Conservation (phyloP, 2,888 invertebrate genomes). For the Chrysodeixis includens region DNA sequence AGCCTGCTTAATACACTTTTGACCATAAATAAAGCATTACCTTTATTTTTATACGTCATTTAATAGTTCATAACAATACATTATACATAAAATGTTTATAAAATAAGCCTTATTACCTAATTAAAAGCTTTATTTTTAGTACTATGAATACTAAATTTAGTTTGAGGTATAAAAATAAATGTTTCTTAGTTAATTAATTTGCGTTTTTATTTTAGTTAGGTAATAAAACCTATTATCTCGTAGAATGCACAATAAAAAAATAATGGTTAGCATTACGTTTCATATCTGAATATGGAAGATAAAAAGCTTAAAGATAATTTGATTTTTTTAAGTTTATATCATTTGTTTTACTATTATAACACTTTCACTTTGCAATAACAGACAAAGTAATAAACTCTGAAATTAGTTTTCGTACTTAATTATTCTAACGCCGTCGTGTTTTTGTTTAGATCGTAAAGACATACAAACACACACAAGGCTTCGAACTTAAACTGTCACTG, state of each 20-base stretch:
- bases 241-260: neutral
- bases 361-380: neutral
- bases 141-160: slow-evolving; percentile 4
- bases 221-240: slow-evolving; percentile 16
- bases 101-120: slow-evolving; percentile 29
- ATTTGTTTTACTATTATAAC: slow-evolving; percentile 1
- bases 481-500: neutral
- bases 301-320: neutral
- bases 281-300: neutral
- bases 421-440: neutral
- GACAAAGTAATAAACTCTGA: neutral
- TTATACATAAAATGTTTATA: slow-evolving; percentile 30
- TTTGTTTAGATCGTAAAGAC: neutral
- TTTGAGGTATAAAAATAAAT: slow-evolving; percentile 22
- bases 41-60: slow-evolving; percentile 47
- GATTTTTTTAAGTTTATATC: neutral
- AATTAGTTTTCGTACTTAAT: neutral
- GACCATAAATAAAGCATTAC: slow-evolving; percentile 24
- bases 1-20: slow-evolving; percentile 26
- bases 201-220: slow-evolving; percentile 30
- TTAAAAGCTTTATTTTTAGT: slow-evolving; percentile 12
- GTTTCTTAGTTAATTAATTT: slow-evolving; percentile 26
- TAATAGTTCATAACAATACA: slow-evolving; percentile 41
- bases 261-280: neutral
- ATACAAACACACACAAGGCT: slow-evolving; percentile 1